Evolutionary conservation across 2,113 vertebrate species (phyloP).

Genomic region (Turnix velox): DNA sequence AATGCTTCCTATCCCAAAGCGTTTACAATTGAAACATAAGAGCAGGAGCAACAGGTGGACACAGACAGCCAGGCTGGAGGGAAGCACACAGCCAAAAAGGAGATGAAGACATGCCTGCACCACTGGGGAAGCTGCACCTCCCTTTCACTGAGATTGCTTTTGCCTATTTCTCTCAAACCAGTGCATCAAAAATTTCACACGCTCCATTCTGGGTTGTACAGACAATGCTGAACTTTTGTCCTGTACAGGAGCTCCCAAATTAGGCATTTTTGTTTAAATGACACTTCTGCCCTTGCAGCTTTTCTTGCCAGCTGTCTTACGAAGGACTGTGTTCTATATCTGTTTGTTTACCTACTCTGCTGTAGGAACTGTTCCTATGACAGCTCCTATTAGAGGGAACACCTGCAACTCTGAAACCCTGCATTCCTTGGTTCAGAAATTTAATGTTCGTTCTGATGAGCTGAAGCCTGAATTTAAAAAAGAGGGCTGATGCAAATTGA

Average conservation of each 20-base stretch:
- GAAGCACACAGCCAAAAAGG: not conserved
- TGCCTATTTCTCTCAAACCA: not conserved
- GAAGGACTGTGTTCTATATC: constrained; percentile 65
- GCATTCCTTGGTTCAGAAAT: not conserved
- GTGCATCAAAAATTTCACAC: not conserved
- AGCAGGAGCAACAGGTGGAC: constrained; percentile 17
- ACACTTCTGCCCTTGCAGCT: constrained; percentile 52
- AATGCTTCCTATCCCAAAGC: not conserved
- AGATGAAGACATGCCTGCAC: not conserved
- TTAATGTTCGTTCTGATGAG: not conserved
- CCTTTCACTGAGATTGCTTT: not conserved
- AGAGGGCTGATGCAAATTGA: too few species aligned
- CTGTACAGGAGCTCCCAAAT: constrained; percentile 30
- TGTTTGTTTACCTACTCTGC: constrained; percentile 73
- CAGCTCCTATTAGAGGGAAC: constrained; percentile 31
- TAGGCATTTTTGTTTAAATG: constrained; percentile 65
- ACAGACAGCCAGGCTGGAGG: constrained; percentile 19
- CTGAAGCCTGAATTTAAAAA: not conserved
- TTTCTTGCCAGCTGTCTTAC: constrained; percentile 62
- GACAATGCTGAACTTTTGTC: not conserved
- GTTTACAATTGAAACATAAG: not conserved
- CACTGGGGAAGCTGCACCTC: not conserved
- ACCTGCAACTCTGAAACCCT: not conserved
- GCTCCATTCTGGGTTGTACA: not conserved
- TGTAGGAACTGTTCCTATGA: constrained; percentile 75